Conservation (phyloP, 2,797 vertebrate genomes). For the Lagocephalus sceleratus region DNA sequence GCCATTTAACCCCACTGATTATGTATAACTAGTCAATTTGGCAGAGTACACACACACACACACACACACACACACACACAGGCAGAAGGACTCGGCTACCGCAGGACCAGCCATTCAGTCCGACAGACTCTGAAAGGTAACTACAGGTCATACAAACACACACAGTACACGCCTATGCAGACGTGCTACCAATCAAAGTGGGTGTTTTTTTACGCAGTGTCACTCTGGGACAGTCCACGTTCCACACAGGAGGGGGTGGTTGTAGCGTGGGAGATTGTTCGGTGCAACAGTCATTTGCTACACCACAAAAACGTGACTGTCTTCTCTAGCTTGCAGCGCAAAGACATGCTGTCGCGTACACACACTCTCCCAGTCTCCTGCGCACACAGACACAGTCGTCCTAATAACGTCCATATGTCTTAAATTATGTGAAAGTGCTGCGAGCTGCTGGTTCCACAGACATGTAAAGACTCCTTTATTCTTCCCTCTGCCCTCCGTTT, state of each 20-base stretch:
- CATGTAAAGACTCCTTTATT: slow-evolving; percentile 79
- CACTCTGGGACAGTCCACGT: slow-evolving; percentile 56
- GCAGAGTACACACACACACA: slow-evolving; percentile 30
- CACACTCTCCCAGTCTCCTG: slow-evolving; percentile 27
- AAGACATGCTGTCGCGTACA: slow-evolving; percentile 48
- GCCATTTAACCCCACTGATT: slow-evolving; percentile 54
- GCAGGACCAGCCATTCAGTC: slow-evolving; percentile 36
- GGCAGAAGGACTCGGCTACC: slow-evolving; percentile 47
- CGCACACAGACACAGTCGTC: slow-evolving; percentile 54
- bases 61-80: slow-evolving; percentile 26
- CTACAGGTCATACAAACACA: slow-evolving; percentile 54
- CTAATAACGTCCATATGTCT: slow-evolving; percentile 82
- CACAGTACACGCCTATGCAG: slow-evolving; percentile 15
- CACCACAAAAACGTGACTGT: slow-evolving; percentile 76
- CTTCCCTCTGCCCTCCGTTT: slow-evolving; percentile 53
- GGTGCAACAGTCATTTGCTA: slow-evolving; percentile 53
- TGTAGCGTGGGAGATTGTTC: slow-evolving; percentile 22
- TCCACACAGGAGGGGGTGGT: slow-evolving; percentile 30
- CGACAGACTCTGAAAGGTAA: slow-evolving; percentile 51
- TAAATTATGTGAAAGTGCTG: slow-evolving; percentile 81
- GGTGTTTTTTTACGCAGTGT: slow-evolving; percentile 50
- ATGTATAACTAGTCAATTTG: slow-evolving; percentile 56
- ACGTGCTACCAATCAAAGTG: slow-evolving; percentile 58
- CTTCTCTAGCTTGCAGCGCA: slow-evolving; percentile 63
- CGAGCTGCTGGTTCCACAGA: slow-evolving; percentile 77